Base-by-base conservation (phyloP, 2,888 invertebrate genomes). In the Xanthia icteritia region DNA sequence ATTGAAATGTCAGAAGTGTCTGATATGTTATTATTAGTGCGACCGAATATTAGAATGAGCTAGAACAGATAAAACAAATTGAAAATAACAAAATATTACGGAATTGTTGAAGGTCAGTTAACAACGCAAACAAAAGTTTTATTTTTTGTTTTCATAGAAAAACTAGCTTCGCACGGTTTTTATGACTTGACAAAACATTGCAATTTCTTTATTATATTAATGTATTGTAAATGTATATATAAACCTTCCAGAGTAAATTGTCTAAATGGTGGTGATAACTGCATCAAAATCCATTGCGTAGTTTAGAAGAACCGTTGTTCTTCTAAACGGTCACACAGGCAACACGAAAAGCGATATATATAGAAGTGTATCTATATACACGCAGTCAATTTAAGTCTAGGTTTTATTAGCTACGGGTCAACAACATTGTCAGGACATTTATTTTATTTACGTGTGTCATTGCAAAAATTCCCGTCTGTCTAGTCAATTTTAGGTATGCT, bases 331-430 rank as follows among this genome's bases (percentile, higher is more conserved):
- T 20, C 17, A 20, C 2, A 51, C 8, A 51, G 20, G 20, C 17
- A 3, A 51, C 51, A 20, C 23, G 51, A 23, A 51, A 51, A 51
- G 51, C 9, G 20, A 20, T 48, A 48, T 45, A 45, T 45, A 11
- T 48, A 48, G 8, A 54, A 54, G 23, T 23, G 11, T 56, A 3
- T 0, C 54, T 31, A 31, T 31, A 31, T 31, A 11, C n/a, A 56
- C 11, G n/a, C 31, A 20, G 6, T 27, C 23, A 23, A 42, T 9
- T 27, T 13, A 9, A 42, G 6, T 31, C 51, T 54, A 42, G 42
- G 42, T 73, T 54, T 72, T 23, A 71, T 69, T 73, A 42, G 17
- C n/a, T 17, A 17, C 42, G 20, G 13, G 45, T 69, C 6, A 71
- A n/a, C 13, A n/a, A 48, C n/a, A 39, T 27, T 27, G 45, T 20